phyloP scores from a whole-genome alignment of 1,140 invertebrate genomes.

The Panulirus ornatus region DNA sequence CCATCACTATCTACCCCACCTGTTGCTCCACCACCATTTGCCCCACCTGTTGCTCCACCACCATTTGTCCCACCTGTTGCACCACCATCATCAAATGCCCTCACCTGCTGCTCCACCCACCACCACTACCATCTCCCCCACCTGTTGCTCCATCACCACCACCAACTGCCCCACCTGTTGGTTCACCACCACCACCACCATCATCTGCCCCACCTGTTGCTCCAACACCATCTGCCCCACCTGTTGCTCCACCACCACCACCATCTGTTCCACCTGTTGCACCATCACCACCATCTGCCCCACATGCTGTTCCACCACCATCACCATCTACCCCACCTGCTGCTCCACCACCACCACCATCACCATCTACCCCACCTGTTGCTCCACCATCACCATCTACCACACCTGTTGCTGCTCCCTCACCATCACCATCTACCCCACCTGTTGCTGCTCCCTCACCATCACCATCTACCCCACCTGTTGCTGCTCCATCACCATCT shows the following conservation, averaged over 20 bases:
- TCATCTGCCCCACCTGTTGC: too few species aligned
- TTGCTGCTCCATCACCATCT: neutral
- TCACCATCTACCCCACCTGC: neutral
- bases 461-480: neutral
- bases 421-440: neutral
- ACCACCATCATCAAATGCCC: neutral
- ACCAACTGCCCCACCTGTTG: neutral
- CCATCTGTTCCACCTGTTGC: too few species aligned
- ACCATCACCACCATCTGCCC: too few species aligned
- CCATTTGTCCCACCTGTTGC: neutral
- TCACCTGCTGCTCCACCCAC: neutral
- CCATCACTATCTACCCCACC: neutral
- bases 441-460: too few species aligned
- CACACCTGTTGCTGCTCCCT: neutral
- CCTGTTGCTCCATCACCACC: neutral
- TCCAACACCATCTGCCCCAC: too few species aligned
- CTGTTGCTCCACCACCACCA: too few species aligned
- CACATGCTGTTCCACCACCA: neutral
- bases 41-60: neutral
- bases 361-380: neutral
- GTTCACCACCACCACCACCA: too few species aligned
- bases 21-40: neutral
- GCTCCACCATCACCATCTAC: neutral
- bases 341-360: neutral
- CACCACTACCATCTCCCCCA: neutral